These are phyloP conservation scores for Phalacrocorax pelagicus DNA, from an alignment of 2,113 vertebrate species.

Conservation along the genomic window DNA sequence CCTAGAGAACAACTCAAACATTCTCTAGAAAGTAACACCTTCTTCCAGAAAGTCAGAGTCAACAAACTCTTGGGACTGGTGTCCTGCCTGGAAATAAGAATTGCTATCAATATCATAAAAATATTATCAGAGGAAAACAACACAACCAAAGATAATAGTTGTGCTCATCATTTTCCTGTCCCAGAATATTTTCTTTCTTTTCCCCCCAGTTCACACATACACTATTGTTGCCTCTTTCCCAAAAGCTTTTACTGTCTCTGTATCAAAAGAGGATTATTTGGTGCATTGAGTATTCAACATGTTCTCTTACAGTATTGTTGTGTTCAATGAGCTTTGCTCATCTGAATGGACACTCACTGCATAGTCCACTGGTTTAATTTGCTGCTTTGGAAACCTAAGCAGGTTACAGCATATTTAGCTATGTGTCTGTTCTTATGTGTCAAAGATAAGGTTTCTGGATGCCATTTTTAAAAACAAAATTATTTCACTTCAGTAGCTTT, in stretches of 20 bases:
- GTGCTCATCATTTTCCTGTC: not conserved
- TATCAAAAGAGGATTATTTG: constrained; percentile 54
- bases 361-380: constrained; percentile 68
- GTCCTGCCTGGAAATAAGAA: not conserved
- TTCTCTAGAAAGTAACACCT: not conserved
- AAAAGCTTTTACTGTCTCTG: constrained; percentile 16
- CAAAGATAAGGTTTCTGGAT: constrained; percentile 56
- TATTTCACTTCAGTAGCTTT: constrained; percentile 48
- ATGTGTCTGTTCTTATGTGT: constrained; percentile 50
- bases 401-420: constrained; percentile 56
- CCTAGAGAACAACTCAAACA: not conserved
- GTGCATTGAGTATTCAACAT: constrained; percentile 59
- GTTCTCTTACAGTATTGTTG: constrained; percentile 40
- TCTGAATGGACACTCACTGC: constrained; percentile 66
- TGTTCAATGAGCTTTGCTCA: constrained; percentile 70
- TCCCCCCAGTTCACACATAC: not conserved
- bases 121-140: not conserved
- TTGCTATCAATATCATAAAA: not conserved
- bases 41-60: not conserved
- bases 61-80: not conserved
- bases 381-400: constrained; percentile 54
- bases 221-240: not conserved
- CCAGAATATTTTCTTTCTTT: not conserved
- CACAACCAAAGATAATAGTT: not conserved
- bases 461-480: constrained; percentile 56